Conservation (phyloP, 2,113 vertebrate species). For the Sorex araneus region DNA sequence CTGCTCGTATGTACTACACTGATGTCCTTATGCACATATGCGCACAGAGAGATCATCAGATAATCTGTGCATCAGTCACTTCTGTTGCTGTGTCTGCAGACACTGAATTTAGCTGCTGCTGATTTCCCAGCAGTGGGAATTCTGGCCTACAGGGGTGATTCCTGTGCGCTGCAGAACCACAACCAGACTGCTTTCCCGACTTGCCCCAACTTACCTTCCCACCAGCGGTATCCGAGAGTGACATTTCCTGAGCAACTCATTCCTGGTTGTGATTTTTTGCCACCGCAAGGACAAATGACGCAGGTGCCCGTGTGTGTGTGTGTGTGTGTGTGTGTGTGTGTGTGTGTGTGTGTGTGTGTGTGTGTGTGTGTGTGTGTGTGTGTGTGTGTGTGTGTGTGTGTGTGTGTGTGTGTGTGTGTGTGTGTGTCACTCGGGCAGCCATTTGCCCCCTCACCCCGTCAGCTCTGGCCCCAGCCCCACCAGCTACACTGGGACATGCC, state of each 20-base stretch:
- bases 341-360: too few species aligned
- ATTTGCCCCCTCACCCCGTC: neutral
- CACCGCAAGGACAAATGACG: neutral
- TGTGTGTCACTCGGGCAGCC: neutral
- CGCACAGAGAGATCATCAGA: too few species aligned
- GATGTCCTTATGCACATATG: neutral
- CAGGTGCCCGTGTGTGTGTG: too few species aligned
- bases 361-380: too few species aligned
- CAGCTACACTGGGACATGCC: neutral
- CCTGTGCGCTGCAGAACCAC: neutral
- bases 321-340: too few species aligned
- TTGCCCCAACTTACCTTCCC: neutral
- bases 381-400: too few species aligned
- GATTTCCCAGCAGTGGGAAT: neutral
- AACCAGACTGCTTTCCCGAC: neutral
- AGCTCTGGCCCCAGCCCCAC: neutral
- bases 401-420: too few species aligned
- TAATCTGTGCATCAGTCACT: too few species aligned
- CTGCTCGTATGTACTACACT: neutral
- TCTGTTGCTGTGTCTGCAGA: too few species aligned
- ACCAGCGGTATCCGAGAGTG: neutral
- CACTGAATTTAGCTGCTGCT: neutral
- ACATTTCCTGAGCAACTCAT: neutral
- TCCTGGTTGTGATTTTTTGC: conserved; percentile 30
- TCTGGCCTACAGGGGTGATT: neutral